Evolutionary conservation across 2,888 invertebrate species (phyloP).

Genomic region (Eupithecia dodoneata): DNA sequence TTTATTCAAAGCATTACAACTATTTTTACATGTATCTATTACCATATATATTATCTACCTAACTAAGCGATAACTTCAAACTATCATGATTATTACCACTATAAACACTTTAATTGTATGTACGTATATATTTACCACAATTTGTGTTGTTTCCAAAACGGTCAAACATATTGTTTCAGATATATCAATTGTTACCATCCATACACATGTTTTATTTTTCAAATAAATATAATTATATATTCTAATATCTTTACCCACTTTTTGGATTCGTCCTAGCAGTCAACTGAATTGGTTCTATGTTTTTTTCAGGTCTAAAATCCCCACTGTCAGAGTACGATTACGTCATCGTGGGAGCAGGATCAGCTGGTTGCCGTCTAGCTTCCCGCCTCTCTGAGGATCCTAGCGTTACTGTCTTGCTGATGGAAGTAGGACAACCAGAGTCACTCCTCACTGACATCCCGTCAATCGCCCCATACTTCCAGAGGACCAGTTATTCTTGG

Average conservation of each 20-base stretch:
- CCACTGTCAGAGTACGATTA: constrained; percentile 81
- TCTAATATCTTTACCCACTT: not conserved
- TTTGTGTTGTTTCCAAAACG: not conserved
- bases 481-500: constrained; percentile 85
- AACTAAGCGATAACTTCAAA: not conserved
- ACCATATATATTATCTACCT: not conserved
- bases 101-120: not conserved
- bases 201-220: not conserved
- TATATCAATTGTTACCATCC: not conserved
- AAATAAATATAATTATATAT: not conserved
- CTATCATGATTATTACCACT: not conserved
- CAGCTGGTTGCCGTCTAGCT: constrained; percentile 83
- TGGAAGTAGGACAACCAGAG: constrained; percentile 83
- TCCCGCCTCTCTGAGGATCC: constrained; percentile 76
- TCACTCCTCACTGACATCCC: constrained; percentile 81
- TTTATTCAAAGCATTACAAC: too few species aligned
- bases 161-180: not conserved
- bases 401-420: constrained; percentile 83
- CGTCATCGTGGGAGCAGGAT: constrained; percentile 84
- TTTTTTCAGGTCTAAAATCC: constrained; percentile 61
- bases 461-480: constrained; percentile 81
- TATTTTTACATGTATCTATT: too few species aligned
- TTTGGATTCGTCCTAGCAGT: not conserved
- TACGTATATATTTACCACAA: not conserved
- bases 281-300: not conserved